Evolutionary conservation across 2,888 invertebrate species (phyloP), one percentile per base, ranked within the genome.

Genomic region (Hoplodrina ambigua): DNA sequence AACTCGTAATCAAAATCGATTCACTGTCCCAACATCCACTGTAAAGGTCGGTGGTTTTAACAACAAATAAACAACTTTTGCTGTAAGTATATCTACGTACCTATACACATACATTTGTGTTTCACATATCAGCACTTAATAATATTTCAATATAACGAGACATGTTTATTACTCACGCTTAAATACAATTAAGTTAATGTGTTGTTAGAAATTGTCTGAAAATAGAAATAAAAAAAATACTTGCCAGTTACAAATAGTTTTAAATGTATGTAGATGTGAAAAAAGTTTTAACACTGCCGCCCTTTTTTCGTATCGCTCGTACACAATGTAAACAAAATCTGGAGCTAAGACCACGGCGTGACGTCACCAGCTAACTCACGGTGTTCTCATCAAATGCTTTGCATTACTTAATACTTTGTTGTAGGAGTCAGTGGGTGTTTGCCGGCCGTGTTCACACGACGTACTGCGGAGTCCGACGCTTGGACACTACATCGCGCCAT

Each of bases 391-490:
- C 19, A 37, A 54, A 25, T 53, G 49, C 54, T 33, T 25, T 59
- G 25, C 20, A n/a, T 41, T 52, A 33, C 49, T 50, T 50, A n/a
- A 19, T 50, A n/a, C 44, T 74, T 85, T 80, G 64, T 85, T 85
- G 82, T 91, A 96, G 97, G 98, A 46, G 97, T 97, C 84, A 97
- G 97, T 69, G 99, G 99, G 1, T 97, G 97, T 88, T 94, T 99
- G 84, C 99, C 98, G 0, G 97, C 97, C 57, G 97, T 98, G 89
- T 98, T 98, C 86, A 98, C 98, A 0, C 97, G 97, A 88, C 96
- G 98, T 56, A 98, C 98, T 0, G 97, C 98, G 0, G 98, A 99
- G 90, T 98, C 98, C 0, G 98, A 98, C 94, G 98, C 98, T 5
- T 99, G 99, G 99, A 98, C 98, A 17, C 91, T 99, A 63, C 99